Conservation (phyloP, 2,113 vertebrate genomes). For the Charina bottae region DNA sequence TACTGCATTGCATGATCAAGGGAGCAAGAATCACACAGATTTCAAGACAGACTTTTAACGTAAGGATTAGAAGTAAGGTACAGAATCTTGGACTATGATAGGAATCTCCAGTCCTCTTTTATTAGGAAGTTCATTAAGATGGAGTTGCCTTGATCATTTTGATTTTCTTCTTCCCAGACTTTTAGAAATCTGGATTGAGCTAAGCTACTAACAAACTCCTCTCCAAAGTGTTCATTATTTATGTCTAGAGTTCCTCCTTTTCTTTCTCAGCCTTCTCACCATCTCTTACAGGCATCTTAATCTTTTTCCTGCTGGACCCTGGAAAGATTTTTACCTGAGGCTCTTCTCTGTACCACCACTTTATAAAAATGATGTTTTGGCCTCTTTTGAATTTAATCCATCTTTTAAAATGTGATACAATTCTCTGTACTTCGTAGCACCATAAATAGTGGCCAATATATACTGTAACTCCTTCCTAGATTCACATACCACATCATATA, state of each 20-base stretch:
- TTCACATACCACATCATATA: constrained; percentile 48
- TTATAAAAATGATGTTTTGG: constrained; percentile 36
- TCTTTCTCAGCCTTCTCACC: neutral
- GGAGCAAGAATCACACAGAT: neutral
- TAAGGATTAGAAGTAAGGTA: neutral
- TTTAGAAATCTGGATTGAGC: neutral
- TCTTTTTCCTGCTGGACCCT: neutral
- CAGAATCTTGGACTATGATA: neutral
- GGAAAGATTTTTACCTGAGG: neutral
- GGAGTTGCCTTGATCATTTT: neutral
- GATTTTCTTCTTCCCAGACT: neutral
- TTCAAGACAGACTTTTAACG: neutral
- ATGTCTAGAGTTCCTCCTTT: neutral
- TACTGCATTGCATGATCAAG: neutral
- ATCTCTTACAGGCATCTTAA: constrained; percentile 15
- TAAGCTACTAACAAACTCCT: neutral
- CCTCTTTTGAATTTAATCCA: constrained; percentile 58
- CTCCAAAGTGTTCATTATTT: neutral
- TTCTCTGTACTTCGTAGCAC: constrained; percentile 37
- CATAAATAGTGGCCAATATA: constrained; percentile 59
- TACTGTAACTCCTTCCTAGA: constrained; percentile 54
- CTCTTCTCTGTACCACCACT: neutral
- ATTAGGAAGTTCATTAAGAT: neutral
- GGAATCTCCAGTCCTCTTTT: neutral
- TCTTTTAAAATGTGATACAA: constrained; percentile 57